A percentile compares a stretch with the other conserved stretches of the same genome.
Conservation (phyloP, 2,888 invertebrate species). For the Acanthopleura granulata region DNA sequence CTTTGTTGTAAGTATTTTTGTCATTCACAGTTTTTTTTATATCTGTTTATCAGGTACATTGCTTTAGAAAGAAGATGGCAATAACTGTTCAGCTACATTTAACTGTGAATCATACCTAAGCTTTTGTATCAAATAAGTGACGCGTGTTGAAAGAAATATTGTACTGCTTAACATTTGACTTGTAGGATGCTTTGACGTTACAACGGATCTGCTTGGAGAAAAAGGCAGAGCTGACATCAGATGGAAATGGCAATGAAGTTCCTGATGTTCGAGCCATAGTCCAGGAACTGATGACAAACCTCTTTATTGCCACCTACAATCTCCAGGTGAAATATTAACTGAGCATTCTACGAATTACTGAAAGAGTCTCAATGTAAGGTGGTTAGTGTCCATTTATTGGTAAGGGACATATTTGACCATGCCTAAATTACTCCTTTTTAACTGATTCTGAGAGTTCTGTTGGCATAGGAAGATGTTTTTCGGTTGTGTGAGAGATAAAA, state of each 20-base stretch:
- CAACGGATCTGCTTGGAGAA: conserved; percentile 92
- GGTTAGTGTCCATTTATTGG: not conserved
- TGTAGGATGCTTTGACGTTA: conserved; percentile 88
- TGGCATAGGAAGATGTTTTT: too few relatives aligned
- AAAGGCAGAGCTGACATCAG: conserved; percentile 83
- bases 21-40: too few relatives aligned
- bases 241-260: conserved; percentile 82
- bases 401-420: too few relatives aligned
- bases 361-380: not conserved
- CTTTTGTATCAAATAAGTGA: too few relatives aligned
- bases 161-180: not conserved
- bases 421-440: too few relatives aligned
- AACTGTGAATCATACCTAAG: too few relatives aligned
- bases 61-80: too few relatives aligned
- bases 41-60: too few relatives aligned
- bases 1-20: too few relatives aligned
- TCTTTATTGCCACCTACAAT: conserved; percentile 95
- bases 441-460: too few relatives aligned
- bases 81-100: too few relatives aligned
- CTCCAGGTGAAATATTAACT: conserved; percentile 77
- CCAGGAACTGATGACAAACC: conserved; percentile 88
- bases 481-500: too few relatives aligned
- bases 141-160: not conserved
- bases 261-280: conserved; percentile 88
- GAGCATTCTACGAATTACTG: not conserved